Evolutionary conservation across 2,888 invertebrate genomes (phyloP).

Genomic region (Leptinotarsa haldemani): DNA sequence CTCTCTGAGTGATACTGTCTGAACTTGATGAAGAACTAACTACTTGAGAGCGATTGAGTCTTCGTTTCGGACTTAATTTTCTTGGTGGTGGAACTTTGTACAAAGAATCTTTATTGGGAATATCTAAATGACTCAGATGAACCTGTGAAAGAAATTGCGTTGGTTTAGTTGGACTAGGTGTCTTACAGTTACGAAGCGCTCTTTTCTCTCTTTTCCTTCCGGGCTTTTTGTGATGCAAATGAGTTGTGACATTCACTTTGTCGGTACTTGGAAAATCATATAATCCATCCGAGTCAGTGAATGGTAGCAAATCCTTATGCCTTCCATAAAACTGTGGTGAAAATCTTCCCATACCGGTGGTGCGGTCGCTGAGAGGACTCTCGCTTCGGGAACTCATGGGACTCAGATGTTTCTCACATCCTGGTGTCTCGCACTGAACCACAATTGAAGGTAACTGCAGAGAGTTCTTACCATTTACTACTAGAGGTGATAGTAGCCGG

Average conservation of each 20-base stretch:
- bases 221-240: conserved; percentile 70
- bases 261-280: conserved; percentile 86
- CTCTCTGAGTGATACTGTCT: conserved; percentile 70
- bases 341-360: conserved; percentile 73
- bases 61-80: conserved; percentile 71
- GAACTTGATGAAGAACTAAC: conserved; percentile 73
- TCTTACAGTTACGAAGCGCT: conserved; percentile 62
- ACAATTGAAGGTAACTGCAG: conserved; percentile 73
- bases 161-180: conserved; percentile 70
- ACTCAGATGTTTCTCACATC: conserved; percentile 66
- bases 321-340: conserved; percentile 80
- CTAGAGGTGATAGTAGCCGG: conserved; percentile 53
- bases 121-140: conserved; percentile 74
- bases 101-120: conserved; percentile 66
- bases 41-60: conserved; percentile 68
- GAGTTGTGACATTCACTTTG: conserved; percentile 66
- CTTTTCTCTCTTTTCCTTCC: conserved; percentile 74
- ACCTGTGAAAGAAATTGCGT: conserved; percentile 65
- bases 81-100: conserved; percentile 64
- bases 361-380: conserved; percentile 81
- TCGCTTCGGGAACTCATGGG: conserved; percentile 84
- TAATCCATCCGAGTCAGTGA: conserved; percentile 83
- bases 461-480: conserved; percentile 62
- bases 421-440: conserved; percentile 67
- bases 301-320: conserved; percentile 73